Conservation (phyloP, 1,140 invertebrate genomes). For the Drosophila elegans region DNA sequence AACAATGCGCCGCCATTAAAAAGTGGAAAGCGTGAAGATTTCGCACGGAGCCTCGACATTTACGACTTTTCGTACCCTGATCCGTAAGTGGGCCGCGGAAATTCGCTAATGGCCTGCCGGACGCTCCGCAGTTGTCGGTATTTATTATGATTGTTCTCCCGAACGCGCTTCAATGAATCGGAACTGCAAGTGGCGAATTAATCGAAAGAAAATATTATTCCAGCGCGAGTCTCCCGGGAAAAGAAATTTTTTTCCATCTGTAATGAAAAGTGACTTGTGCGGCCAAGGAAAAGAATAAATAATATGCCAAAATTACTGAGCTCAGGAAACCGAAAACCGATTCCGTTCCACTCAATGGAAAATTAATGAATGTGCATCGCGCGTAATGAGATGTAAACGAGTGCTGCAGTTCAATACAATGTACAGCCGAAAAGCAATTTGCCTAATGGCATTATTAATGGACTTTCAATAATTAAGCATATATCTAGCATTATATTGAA, state of each 20-base stretch:
- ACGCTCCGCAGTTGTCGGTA: conserved; percentile 42
- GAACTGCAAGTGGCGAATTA: conserved; percentile 35
- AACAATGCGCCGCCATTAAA: conserved; percentile 62
- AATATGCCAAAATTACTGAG: conserved; percentile 12
- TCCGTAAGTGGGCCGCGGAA: conserved; percentile 45
- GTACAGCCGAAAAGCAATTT: conserved; percentile 21
- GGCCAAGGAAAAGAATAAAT: conserved; percentile 11
- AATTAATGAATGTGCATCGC: conserved; percentile 28
- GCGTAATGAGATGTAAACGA: conserved; percentile 28
- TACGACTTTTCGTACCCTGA: conserved; percentile 11
- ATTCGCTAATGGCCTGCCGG: conserved; percentile 61
- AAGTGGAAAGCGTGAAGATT: conserved; percentile 63
- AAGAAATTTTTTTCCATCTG: conserved; percentile 5
- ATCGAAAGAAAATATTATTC: conserved; percentile 41
- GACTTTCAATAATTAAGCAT: conserved; percentile 23
- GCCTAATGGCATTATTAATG: conserved; percentile 42
- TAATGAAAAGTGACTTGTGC: conserved; percentile 57
- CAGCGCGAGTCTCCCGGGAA: conserved; percentile 6
- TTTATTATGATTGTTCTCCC: conserved; percentile 55
- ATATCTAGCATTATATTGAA: background rate
- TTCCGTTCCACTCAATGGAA: conserved; percentile 2
- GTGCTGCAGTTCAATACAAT: conserved; percentile 9
- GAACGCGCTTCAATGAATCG: conserved; percentile 25
- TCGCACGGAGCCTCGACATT: conserved; percentile 31
- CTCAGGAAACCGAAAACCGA: background rate